Conservation (phyloP, 2,888 invertebrate genomes). For the Scelioninae gen. 1 region DNA sequence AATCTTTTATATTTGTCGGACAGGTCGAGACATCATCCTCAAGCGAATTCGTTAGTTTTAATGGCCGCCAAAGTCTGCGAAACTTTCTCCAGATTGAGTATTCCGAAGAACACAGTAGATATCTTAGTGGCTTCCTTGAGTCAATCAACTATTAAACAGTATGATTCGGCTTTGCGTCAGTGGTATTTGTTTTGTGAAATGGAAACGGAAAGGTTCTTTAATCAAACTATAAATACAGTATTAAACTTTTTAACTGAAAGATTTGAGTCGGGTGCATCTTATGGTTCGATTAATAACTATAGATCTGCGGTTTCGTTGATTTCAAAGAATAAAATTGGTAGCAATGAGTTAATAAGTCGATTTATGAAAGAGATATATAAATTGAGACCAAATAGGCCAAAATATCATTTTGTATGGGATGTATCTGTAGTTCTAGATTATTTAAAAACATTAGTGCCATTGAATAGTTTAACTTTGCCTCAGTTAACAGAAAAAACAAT, state of each 20-base stretch:
- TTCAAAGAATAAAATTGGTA: conserved; percentile 39
- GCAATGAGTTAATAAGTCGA: conserved; percentile 37
- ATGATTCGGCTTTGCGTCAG: conserved; percentile 49
- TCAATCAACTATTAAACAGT: conserved; percentile 64
- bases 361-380: conserved; percentile 69
- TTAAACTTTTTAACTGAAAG: conserved; percentile 49
- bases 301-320: conserved; percentile 68
- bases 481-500: conserved; percentile 53
- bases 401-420: conserved; percentile 65
- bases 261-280: conserved; percentile 57
- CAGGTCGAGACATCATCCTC: conserved; percentile 65
- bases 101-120: conserved; percentile 11
- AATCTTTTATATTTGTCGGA: no score
- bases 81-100: conserved; percentile 20
- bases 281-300: conserved; percentile 60
- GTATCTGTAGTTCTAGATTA: conserved; percentile 52
- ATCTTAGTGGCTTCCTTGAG: conserved; percentile 66
- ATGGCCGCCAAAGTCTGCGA: conserved; percentile 45
- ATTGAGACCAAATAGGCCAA: conserved; percentile 51
- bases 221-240: conserved; percentile 2
- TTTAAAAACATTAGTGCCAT: conserved; percentile 41
- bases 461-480: conserved; percentile 43
- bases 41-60: conserved; percentile 24
- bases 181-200: conserved; percentile 70
- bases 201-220: conserved; percentile 4